phyloP scores from a whole-genome alignment of 2,113 vertebrate species.

The Connochaetes taurinus region DNA sequence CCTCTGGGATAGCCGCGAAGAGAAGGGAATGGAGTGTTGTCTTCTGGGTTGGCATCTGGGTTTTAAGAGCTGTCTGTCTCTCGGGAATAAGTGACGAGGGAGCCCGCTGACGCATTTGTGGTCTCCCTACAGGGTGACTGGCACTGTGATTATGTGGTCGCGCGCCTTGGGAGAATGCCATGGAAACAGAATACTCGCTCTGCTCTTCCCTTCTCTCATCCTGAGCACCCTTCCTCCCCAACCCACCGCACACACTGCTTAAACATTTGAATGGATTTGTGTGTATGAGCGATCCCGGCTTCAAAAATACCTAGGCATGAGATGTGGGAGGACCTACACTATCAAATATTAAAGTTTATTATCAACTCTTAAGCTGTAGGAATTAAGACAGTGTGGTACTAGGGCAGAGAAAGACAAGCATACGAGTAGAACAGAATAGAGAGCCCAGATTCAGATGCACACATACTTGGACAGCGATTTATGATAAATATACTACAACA shows the following conservation, averaged over 20 bases:
- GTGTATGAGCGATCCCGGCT: not conserved
- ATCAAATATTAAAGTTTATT: not conserved
- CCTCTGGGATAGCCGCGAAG: not conserved
- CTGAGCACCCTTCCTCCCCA: not conserved
- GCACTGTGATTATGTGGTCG: not conserved
- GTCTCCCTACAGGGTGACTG: conserved; percentile 30
- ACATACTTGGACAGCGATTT: not conserved
- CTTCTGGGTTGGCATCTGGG: not conserved
- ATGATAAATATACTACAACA: not conserved
- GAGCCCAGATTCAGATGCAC: not conserved
- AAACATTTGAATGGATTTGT: not conserved
- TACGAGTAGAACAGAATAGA: not conserved
- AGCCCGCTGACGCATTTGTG: conserved; percentile 37
- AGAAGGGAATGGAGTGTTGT: not conserved
- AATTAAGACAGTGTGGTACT: not conserved
- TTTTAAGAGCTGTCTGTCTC: not conserved
- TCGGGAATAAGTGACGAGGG: not conserved
- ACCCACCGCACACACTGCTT: not conserved
- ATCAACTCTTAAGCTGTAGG: not conserved
- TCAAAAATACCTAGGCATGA: not conserved
- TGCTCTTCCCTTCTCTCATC: not conserved
- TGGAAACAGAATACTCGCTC: not conserved
- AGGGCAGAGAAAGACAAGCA: not conserved
- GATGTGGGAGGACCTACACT: not conserved
- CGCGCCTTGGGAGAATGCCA: not conserved